These are phyloP conservation scores for Chinchilla lanigera DNA, from an alignment of 2,113 vertebrate genomes.

Conservation along the genomic window DNA sequence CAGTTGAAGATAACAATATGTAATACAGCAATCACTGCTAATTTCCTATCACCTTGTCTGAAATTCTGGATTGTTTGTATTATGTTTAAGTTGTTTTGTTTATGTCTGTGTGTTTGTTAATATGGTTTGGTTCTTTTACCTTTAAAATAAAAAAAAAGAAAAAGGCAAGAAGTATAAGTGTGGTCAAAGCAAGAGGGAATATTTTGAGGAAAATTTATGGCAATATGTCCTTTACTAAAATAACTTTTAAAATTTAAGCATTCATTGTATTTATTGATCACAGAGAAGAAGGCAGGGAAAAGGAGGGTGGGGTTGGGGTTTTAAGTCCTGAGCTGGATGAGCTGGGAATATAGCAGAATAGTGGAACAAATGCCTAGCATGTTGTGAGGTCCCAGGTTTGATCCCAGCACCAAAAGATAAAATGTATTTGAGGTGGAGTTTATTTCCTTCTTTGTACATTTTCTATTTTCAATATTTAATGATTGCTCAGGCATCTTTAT, in stretches of 20 bases:
- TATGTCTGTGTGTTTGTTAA: too few relatives aligned
- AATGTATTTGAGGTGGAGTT: not conserved
- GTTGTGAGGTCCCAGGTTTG: not conserved
- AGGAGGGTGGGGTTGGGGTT: not conserved
- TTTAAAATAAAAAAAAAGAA: too few relatives aligned
- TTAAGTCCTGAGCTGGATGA: not conserved
- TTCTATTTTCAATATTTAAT: not conserved
- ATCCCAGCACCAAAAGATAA: not conserved
- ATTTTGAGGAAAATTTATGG: not conserved
- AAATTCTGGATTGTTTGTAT: too few relatives aligned
- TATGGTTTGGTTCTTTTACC: too few relatives aligned
- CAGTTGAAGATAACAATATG: too few relatives aligned
- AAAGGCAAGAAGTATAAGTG: not conserved
- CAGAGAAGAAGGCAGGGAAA: too few relatives aligned
- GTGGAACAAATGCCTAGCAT: not conserved
- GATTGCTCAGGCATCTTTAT: not conserved
- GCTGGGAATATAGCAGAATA: not conserved
- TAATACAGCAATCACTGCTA: too few relatives aligned
- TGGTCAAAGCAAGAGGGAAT: not conserved
- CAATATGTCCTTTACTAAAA: not conserved
- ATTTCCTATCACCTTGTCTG: too few relatives aligned
- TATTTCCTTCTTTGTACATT: slow-evolving; percentile 32
- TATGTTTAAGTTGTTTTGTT: too few relatives aligned
- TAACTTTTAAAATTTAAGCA: not conserved
- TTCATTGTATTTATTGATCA: not conserved